Percentiles rank a stretch among this genome's conserved stretches.
Conservation (phyloP, 2,113 vertebrate genomes). For the Pao palembangensis region DNA sequence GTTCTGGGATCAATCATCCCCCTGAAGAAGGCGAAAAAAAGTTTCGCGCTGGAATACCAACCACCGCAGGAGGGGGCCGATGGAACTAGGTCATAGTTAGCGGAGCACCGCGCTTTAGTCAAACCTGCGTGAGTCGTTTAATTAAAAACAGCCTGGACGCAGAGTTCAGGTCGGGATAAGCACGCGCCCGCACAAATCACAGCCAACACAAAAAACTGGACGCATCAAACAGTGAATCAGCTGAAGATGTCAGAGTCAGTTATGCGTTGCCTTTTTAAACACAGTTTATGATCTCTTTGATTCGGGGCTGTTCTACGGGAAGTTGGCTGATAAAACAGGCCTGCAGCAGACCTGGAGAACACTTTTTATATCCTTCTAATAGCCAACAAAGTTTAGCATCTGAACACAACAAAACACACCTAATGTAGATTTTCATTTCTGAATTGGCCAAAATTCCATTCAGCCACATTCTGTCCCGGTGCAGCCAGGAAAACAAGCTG, state of each 20-base stretch:
- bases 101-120: conserved; percentile 47
- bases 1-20: conserved; percentile 56
- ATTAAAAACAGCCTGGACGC: conserved; percentile 34
- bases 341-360: conserved; percentile 6
- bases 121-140: conserved; percentile 37
- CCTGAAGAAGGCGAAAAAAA: conserved; percentile 15
- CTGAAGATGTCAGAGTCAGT: conserved; percentile 10
- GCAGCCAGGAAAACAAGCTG: conserved; percentile 6
- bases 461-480: conserved; percentile 4
- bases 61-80: conserved; percentile 30
- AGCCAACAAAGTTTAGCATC: too few relatives aligned
- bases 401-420: too few relatives aligned
- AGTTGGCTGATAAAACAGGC: conserved; percentile 24
- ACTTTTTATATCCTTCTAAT: not conserved
- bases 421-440: too few relatives aligned
- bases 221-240: conserved; percentile 14
- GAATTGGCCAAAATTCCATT: conserved; percentile 9
- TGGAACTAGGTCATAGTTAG: conserved; percentile 63
- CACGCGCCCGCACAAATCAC: not conserved
- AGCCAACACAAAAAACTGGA: not conserved
- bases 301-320: conserved; percentile 28
- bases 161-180: conserved; percentile 53
- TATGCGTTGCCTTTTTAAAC: conserved; percentile 35
- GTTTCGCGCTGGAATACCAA: conserved; percentile 27
- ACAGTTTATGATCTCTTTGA: conserved; percentile 36